phyloP scores from a whole-genome alignment of 2,888 invertebrate species.

The Agapetus fuscipes region DNA sequence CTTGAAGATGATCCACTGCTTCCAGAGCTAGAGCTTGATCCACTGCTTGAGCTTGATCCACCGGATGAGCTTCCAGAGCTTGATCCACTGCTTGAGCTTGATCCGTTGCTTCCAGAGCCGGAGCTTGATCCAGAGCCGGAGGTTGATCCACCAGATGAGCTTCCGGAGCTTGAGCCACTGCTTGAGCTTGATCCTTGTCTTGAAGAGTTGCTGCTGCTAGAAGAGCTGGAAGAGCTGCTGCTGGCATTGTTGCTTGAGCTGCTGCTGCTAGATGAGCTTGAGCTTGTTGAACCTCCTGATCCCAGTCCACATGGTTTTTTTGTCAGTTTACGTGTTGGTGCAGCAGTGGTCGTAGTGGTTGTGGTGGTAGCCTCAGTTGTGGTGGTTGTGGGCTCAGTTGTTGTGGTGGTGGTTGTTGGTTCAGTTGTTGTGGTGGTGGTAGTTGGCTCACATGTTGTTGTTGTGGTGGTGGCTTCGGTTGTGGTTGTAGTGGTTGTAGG shows the following conservation, averaged over 20 bases:
- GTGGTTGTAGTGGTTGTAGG: not conserved
- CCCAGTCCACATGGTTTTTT: not conserved
- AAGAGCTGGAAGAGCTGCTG: not conserved
- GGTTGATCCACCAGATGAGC: not conserved
- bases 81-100: not conserved
- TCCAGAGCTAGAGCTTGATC: not conserved
- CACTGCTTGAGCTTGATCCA: not conserved
- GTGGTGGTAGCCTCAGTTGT: not conserved
- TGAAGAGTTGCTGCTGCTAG: not conserved
- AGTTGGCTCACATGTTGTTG: not conserved
- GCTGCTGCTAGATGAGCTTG: not conserved
- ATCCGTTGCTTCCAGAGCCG: not conserved
- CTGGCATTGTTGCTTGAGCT: not conserved
- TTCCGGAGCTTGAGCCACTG: not conserved
- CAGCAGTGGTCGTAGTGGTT: not conserved
- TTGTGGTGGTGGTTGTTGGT: not conserved
- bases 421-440: not conserved
- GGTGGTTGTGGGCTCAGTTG: not conserved
- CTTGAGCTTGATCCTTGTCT: not conserved
- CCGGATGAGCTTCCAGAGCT: not conserved
- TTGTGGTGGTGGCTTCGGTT: not conserved
- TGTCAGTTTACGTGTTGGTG: not conserved
- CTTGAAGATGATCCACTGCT: slow-evolving; percentile 1
- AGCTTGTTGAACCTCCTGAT: not conserved
- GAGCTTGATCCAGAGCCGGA: not conserved